These are phyloP conservation scores for Eupithecia abbreviata DNA, from an alignment of 2,888 invertebrate genomes.

Conservation along the genomic window DNA sequence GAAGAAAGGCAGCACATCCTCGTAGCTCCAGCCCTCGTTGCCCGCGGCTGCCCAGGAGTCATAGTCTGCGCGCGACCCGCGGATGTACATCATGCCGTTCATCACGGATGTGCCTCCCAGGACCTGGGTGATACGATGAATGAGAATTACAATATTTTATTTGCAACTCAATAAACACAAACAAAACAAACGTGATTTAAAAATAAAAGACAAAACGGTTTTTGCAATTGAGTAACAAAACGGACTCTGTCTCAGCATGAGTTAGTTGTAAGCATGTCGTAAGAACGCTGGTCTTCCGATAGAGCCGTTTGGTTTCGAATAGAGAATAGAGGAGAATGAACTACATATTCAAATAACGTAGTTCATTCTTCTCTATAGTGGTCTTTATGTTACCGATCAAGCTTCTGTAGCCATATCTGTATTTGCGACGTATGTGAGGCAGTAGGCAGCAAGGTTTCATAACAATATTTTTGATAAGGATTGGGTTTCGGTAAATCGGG, in stretches of 20 bases:
- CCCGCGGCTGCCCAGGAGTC: constrained; percentile 94
- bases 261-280: too few species aligned
- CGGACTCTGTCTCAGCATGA: too few species aligned
- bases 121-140: constrained; percentile 77
- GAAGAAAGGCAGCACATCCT: constrained; percentile 95
- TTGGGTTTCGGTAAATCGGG: neutral
- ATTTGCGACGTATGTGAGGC: neutral
- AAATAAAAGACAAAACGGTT: too few species aligned
- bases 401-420: neutral
- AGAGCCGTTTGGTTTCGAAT: too few species aligned
- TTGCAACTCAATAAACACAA: too few species aligned
- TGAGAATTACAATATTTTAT: too few species aligned
- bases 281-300: too few species aligned
- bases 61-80: constrained; percentile 94
- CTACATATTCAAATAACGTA: neutral
- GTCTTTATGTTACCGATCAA: neutral
- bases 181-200: too few species aligned
- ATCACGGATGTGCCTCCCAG: constrained; percentile 96
- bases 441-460: neutral
- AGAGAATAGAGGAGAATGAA: neutral
- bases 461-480: neutral
- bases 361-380: too few species aligned
- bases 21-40: constrained; percentile 94
- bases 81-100: constrained; percentile 98
- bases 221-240: too few species aligned